These are phyloP conservation scores for Acomys russatus DNA, from an alignment of 2,797 vertebrate species.

Conservation along the genomic window DNA sequence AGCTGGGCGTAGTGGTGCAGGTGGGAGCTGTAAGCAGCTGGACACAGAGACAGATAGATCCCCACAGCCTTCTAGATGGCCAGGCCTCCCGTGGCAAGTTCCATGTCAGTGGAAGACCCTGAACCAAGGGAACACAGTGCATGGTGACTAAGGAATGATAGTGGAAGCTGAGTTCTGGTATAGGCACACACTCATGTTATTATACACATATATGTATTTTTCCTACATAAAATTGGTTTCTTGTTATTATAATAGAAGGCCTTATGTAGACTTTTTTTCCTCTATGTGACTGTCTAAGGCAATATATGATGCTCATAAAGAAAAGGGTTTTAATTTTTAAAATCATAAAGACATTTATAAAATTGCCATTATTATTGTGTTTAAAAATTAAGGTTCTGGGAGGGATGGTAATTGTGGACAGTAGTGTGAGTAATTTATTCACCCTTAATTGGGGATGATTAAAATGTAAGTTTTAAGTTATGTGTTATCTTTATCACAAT, in stretches of 20 bases:
- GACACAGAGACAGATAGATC: background rate
- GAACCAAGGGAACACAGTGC: background rate
- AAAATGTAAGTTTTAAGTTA: background rate
- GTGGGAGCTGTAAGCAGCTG: background rate
- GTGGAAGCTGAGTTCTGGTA: background rate
- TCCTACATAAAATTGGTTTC: background rate
- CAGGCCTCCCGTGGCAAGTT: background rate
- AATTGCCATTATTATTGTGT: background rate
- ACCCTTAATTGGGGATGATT: background rate
- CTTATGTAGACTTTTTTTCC: background rate
- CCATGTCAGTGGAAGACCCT: background rate
- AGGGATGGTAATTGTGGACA: background rate
- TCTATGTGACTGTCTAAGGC: background rate
- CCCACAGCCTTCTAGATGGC: background rate
- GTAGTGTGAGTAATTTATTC: background rate
- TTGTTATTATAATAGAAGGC: background rate
- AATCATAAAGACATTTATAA: background rate
- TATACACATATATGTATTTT: background rate
- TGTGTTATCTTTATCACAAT: background rate
- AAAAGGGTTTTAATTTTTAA: background rate
- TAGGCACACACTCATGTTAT: background rate
- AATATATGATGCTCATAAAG: background rate
- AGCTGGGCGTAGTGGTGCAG: background rate
- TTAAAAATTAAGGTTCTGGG: background rate
- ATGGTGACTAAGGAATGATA: background rate